Percentiles rank a stretch among this genome's conserved stretches.
Conservation (phyloP, 2,888 invertebrate genomes). For the Desoria tigrina region DNA sequence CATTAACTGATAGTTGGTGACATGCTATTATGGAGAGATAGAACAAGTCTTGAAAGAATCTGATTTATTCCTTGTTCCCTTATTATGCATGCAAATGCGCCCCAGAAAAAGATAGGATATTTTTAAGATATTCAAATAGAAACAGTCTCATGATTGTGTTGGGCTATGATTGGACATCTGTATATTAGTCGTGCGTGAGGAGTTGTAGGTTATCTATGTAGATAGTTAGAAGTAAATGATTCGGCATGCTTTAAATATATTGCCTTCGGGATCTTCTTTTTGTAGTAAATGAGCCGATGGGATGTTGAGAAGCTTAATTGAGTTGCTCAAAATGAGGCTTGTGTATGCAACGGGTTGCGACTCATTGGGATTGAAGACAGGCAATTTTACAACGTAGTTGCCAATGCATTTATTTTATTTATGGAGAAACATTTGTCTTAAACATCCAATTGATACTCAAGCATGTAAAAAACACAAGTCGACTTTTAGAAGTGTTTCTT, state of each 20-base stretch:
- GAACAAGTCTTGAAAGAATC: background rate
- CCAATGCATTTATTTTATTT: too few relatives aligned
- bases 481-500: too few relatives aligned
- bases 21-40: background rate
- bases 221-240: background rate
- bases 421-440: too few relatives aligned
- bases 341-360: slow-evolving; percentile 38
- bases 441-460: too few relatives aligned
- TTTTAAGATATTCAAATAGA: background rate
- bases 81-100: background rate
- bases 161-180: background rate
- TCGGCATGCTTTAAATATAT: background rate
- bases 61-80: background rate
- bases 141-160: too few relatives aligned
- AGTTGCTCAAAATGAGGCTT: slow-evolving; percentile 7
- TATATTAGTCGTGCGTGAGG: background rate
- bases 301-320: slow-evolving; percentile 5
- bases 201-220: background rate
- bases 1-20: background rate
- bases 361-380: slow-evolving; percentile 46
- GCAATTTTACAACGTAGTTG: too few relatives aligned
- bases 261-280: background rate
- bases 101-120: background rate
- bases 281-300: background rate
- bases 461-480: too few relatives aligned